These are phyloP conservation scores for Trissonchulus sp. DNA, from an alignment of 2,888 invertebrate species.

Conservation along the genomic window DNA sequence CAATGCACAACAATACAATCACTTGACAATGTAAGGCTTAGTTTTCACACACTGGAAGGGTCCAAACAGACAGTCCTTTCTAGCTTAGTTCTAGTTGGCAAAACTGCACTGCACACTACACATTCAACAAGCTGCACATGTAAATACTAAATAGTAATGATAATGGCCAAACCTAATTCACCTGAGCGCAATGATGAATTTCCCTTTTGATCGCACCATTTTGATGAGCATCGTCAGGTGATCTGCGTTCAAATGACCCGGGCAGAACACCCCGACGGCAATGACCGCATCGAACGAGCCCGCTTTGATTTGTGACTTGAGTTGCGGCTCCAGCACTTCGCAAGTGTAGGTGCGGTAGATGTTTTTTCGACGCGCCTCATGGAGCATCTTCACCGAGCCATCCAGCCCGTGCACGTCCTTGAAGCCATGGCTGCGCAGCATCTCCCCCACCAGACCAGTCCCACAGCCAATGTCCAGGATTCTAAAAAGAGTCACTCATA, in stretches of 20 bases:
- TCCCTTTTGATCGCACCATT: not conserved
- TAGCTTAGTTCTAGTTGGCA: too few species aligned
- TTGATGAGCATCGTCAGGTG: not conserved
- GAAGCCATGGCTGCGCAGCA: not conserved
- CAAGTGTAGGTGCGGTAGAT: not conserved
- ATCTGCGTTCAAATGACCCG: not conserved
- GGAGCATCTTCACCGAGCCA: slow-evolving; percentile 3
- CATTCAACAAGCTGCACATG: too few species aligned
- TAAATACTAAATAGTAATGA: slow-evolving; percentile 10
- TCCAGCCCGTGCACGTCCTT: not conserved
- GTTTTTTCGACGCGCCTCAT: slow-evolving; percentile 6
- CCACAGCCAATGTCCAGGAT: slow-evolving; percentile 7
- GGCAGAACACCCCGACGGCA: not conserved
- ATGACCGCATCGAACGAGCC: not conserved
- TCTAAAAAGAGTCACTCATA: too few species aligned
- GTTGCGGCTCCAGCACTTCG: not conserved
- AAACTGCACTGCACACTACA: too few species aligned
- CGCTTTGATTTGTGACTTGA: not conserved
- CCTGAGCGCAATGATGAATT: not conserved
- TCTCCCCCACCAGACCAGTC: slow-evolving; percentile 4
- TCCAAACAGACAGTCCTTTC: too few species aligned
- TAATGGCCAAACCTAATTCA: not conserved
- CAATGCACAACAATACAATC: too few species aligned
- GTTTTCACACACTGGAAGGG: too few species aligned
- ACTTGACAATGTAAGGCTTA: too few species aligned